phyloP scores from a whole-genome alignment of 2,113 vertebrate species.

The Myotis davidii region DNA sequence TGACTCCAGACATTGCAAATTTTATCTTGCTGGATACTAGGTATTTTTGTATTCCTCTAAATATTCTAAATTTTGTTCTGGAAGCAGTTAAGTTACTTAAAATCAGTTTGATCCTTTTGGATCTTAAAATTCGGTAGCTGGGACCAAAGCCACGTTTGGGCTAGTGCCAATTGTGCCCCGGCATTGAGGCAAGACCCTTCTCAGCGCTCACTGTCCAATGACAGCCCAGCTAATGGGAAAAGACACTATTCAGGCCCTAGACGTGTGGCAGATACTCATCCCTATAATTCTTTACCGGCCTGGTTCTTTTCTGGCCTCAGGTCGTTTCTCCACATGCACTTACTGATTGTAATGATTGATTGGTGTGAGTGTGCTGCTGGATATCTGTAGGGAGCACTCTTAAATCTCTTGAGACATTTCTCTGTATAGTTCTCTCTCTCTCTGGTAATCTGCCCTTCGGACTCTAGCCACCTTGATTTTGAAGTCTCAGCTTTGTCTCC shows the following conservation, averaged over 20 bases:
- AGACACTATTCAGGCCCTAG: not conserved
- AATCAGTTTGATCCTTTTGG: conserved; percentile 44
- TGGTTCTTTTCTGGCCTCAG: not conserved
- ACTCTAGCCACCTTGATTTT: not conserved
- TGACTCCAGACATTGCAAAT: not conserved
- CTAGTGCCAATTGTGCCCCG: not conserved
- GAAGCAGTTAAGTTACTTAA: conserved; percentile 46
- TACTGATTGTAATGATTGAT: not conserved
- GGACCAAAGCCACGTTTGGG: not conserved
- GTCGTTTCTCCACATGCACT: not conserved
- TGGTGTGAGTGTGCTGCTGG: not conserved
- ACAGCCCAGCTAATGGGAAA: not conserved
- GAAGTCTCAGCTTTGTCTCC: not conserved
- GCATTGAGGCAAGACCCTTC: not conserved
- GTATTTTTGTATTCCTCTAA: conserved; percentile 37
- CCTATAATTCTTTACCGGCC: not conserved
- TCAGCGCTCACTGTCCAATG: not conserved
- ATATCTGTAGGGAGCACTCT: not conserved
- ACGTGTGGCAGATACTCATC: not conserved
- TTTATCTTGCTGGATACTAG: conserved; percentile 35
- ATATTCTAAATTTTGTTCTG: conserved; percentile 48
- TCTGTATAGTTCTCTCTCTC: not conserved
- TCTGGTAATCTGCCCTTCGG: not conserved
- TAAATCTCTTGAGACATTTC: not conserved
- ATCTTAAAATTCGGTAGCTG: conserved; percentile 41